A percentile compares a stretch with the other conserved stretches of the same genome.
Conservation (phyloP, 2,797 vertebrate genomes). For the Rhadinocentrus ornatus region DNA sequence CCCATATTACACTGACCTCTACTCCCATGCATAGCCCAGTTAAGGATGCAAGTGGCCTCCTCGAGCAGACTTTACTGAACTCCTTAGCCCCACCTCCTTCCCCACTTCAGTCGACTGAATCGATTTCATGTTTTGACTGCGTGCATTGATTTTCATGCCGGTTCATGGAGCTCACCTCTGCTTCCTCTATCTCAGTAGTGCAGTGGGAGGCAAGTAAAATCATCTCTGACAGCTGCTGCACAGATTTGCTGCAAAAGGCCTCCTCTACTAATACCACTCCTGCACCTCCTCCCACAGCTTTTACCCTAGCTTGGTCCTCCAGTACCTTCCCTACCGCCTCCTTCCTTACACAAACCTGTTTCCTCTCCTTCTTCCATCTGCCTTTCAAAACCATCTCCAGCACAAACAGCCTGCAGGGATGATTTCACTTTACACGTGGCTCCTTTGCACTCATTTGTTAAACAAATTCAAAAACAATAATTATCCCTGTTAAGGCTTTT, state of each 20-base stretch:
- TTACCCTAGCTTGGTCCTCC: slow-evolving; percentile 29
- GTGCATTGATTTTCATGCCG: slow-evolving; percentile 80
- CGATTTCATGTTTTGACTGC: slow-evolving; percentile 80
- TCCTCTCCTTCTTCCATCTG: slow-evolving; percentile 27
- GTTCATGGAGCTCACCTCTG: slow-evolving; percentile 74
- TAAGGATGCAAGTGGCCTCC: slow-evolving; percentile 52
- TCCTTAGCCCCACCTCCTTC: slow-evolving; percentile 48
- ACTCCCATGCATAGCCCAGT: slow-evolving; percentile 44
- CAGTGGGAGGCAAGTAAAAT: slow-evolving; percentile 71
- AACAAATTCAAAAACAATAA: too few relatives aligned
- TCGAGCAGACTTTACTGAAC: slow-evolving; percentile 59
- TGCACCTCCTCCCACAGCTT: slow-evolving; percentile 9
- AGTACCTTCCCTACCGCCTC: slow-evolving; percentile 16
- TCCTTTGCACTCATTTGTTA: too few relatives aligned
- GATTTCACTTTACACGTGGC: too few relatives aligned
- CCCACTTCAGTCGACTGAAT: slow-evolving; percentile 61
- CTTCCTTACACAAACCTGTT: slow-evolving; percentile 32
- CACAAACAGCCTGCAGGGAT: too few relatives aligned
- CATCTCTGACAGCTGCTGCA: slow-evolving; percentile 70
- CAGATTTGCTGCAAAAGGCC: slow-evolving; percentile 47
- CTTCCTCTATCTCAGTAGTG: slow-evolving; percentile 66
- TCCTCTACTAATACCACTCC: slow-evolving; percentile 2
- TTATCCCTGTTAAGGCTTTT: too few relatives aligned
- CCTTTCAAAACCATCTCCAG: slow-evolving; percentile 36
- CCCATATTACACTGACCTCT: slow-evolving; percentile 48